A percentile compares a stretch with the other conserved stretches of the same genome.
These are phyloP conservation scores for Microcaecilia unicolor DNA, from an alignment of 2,797 vertebrate species.

Conservation along the genomic window DNA sequence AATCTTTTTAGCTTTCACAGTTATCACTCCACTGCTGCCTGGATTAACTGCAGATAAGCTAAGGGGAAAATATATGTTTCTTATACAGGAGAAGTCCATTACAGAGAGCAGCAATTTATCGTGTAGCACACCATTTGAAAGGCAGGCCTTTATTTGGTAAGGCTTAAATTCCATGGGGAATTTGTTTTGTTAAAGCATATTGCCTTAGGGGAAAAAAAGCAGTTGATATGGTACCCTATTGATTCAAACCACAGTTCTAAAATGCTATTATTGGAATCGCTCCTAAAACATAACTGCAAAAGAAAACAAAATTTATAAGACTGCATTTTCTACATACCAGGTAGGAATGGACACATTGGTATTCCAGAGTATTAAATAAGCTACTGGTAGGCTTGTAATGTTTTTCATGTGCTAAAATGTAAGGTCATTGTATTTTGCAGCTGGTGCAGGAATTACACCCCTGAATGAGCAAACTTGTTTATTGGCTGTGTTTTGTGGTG, in stretches of 20 bases:
- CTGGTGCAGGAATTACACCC: constrained; percentile 19
- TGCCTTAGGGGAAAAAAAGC: constrained; percentile 32
- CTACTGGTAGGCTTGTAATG: no score
- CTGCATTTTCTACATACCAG: constrained; percentile 29
- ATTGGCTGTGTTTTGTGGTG: no score
- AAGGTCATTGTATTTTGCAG: constrained; percentile 29
- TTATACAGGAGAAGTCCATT: constrained; percentile 31
- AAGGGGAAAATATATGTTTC: constrained; percentile 34
- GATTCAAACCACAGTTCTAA: constrained; percentile 45
- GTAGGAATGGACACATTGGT: constrained; percentile 18
- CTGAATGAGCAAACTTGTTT: constrained; percentile 25
- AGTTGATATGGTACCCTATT: constrained; percentile 21
- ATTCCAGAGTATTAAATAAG: no score
- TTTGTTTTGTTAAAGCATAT: constrained; percentile 29
- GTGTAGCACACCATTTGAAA: constrained; percentile 38
- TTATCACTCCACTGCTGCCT: not conserved
- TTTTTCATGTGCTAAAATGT: constrained; percentile 22
- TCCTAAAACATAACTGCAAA: constrained; percentile 46
- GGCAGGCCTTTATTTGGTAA: constrained; percentile 17
- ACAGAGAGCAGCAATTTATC: constrained; percentile 28
- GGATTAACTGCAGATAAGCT: constrained; percentile 17
- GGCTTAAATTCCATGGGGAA: constrained; percentile 28
- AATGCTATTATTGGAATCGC: constrained; percentile 41
- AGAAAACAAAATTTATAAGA: constrained; percentile 34
- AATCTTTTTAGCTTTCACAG: not conserved